Base-by-base conservation (phyloP, 2,113 vertebrate genomes). In the Ivindomyrus marchei region DNA sequence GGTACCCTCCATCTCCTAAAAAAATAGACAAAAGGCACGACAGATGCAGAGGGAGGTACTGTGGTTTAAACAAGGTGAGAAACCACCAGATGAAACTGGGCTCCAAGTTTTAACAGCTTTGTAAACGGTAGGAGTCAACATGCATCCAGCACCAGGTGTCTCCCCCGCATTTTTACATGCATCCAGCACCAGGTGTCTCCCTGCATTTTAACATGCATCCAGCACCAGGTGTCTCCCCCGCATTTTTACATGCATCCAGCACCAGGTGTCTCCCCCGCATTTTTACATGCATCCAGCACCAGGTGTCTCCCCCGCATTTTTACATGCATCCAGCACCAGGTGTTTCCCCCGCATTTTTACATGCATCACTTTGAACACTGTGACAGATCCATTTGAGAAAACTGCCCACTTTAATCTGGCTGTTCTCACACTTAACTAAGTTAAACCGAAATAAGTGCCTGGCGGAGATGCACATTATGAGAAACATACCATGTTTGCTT, bases 401-500 rank as follows among this genome's bases (percentile, higher is more conserved):
- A 74, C 70, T 74, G 27, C 31, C 15, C 1, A 17, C 31, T 17
- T 36, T 74, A 74, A 36, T 39, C 31, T 19, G 31, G 39, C 84
- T 50, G 45, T 85, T 85, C 27, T 85, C 84, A 85, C 24, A 85
- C 84, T 85, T n/a, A 47, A 24, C 6, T 15, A 56, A 56, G 53
- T 11, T 24, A 85, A 7, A 39, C 21, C 83, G 15, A 10, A 45
- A 49, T 85, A 27, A 27, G n/a, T 15, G 24, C 6, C 36, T 5
- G n/a, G 24, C 31, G 39, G 46, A 77, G n/a, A 83, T 47, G 46
- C 15, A n/a, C 52, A 86, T 52, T 17, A 45, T 53, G 19, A 17
- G 1, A 52, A 87, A 91, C 94, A 93, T 84, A 96, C 96, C 95
- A 88, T 94, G 95, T 92, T 95, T 95, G 91, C 58, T 92, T 45